Base-by-base conservation (phyloP, 2,888 invertebrate genomes). In the Lordiphosa fenestrarum region DNA sequence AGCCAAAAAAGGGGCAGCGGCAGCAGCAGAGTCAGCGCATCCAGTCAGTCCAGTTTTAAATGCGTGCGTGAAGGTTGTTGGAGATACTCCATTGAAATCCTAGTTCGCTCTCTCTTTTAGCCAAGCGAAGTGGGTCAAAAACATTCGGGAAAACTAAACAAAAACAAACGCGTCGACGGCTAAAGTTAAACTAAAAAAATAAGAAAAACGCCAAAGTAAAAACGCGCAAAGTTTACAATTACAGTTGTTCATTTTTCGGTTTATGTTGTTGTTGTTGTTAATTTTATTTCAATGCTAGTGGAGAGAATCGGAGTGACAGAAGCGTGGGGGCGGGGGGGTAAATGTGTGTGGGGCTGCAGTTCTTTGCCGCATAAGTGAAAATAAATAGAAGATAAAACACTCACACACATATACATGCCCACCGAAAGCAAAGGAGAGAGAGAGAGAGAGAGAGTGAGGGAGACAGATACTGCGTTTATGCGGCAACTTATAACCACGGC, bases 301-400 rank as follows among this genome's bases (percentile, higher is more conserved):
- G 7, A 30, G 30, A 30, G 25, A 6, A 25, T 25, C 25, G 9
- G 25, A 42, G 30, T 13, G 15, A 15, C 15, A 6, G 4, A 13
- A 42, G 25, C 10, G 30, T 10, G 6, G 13, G 15, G 12, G 12
- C 15, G 2, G 41, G 3, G 41, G 41, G n/a, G 3, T 7, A 30
- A 30, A 30, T 13, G 25, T 23, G 25, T 42, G 30, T 64, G 65
- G 61, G 54, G 54, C 40, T 73, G 73, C 70, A 82, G 58, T 75
- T 75, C 78, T 74, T 71, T 60, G 82, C 82, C 69, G 74, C 81
- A 76, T 73, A 78, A 75, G 83, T 83, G 83, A 76, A 76, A 83
- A 81, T 77, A 81, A 76, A 77, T 81, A 84, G 56, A 75, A 84
- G 76, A 67, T 67, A 67, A 76, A 64, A 82, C 30, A 30, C 30